Evolutionary conservation across 2,113 vertebrate species (phyloP).

Genomic region (Zosterops lateralis): DNA sequence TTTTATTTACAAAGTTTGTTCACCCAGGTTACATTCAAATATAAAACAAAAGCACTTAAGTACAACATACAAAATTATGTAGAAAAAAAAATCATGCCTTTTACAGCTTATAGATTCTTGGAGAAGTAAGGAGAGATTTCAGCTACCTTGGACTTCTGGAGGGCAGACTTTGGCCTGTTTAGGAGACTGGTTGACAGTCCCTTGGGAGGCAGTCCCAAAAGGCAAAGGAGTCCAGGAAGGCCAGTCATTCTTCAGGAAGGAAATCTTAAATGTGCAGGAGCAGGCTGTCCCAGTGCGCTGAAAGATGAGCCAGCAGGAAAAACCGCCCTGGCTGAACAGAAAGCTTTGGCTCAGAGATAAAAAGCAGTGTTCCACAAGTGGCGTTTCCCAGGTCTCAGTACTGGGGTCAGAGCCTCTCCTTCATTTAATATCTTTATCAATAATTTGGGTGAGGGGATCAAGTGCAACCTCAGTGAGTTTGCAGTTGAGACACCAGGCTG

Average conservation of each 20-base stretch:
- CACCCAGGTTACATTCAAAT: not conserved
- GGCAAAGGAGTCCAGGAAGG: not conserved
- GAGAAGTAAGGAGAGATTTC: not conserved
- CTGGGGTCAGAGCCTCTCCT: not conserved
- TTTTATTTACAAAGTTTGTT: not conserved
- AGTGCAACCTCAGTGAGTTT: not conserved
- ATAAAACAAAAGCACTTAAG: not conserved
- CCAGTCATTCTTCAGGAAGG: not conserved
- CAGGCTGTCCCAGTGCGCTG: not conserved
- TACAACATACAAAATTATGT: not conserved
- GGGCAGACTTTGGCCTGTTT: not conserved
- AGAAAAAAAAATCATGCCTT: not conserved
- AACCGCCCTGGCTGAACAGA: not conserved
- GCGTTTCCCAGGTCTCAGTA: not conserved
- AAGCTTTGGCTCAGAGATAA: not conserved
- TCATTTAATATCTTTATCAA: not conserved
- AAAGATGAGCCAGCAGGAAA: not conserved
- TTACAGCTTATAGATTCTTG: not conserved
- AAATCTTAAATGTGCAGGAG: not conserved
- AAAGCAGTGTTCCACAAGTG: not conserved
- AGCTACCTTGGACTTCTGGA: not conserved
- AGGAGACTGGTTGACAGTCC: not conserved
- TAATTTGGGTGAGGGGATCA: not conserved
- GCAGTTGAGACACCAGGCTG: not conserved
- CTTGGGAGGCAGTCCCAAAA: not conserved